phyloP scores from a whole-genome alignment of 30 jellyfish, hydroid and myxozoan species.

The Aurelia aurita region DNA sequence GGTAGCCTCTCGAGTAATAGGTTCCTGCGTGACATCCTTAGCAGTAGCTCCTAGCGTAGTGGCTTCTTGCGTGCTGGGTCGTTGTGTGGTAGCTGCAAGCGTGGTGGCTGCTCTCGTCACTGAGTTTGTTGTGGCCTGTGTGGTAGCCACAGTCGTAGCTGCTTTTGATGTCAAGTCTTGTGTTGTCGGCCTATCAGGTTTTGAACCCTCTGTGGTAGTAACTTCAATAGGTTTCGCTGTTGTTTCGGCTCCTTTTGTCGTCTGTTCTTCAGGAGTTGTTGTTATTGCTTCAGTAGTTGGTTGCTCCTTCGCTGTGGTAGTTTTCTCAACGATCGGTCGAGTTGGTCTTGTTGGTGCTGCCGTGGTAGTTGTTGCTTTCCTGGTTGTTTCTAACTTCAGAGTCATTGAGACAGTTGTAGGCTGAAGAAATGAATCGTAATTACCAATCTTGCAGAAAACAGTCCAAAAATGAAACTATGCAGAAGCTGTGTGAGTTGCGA shows the following conservation, averaged over 20 bases:
- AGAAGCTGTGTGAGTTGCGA: too few relatives aligned
- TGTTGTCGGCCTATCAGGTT: background rate
- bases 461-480: too few relatives aligned
- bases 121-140: background rate
- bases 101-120: background rate
- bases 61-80: too few relatives aligned
- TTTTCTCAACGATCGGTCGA: background rate
- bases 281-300: slow-evolving; percentile 19
- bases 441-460: too few relatives aligned
- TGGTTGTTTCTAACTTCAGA: slow-evolving; percentile 7
- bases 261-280: background rate
- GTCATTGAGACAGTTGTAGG: too few relatives aligned
- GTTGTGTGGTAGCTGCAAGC: too few relatives aligned
- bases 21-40: too few relatives aligned
- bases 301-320: slow-evolving; percentile 1
- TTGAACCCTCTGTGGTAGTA: slow-evolving; percentile 6
- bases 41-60: too few relatives aligned
- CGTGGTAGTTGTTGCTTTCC: slow-evolving; percentile 17
- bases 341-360: slow-evolving; percentile 17
- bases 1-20: too few relatives aligned
- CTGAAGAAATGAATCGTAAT: too few relatives aligned
- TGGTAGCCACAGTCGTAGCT: background rate
- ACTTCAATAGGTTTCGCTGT: background rate
- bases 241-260: background rate
- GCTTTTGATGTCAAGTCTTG: background rate